Percentiles rank a stretch among this genome's conserved stretches.
Conservation (phyloP, 2,888 invertebrate species). For the Lasioglossum leucozonium region DNA sequence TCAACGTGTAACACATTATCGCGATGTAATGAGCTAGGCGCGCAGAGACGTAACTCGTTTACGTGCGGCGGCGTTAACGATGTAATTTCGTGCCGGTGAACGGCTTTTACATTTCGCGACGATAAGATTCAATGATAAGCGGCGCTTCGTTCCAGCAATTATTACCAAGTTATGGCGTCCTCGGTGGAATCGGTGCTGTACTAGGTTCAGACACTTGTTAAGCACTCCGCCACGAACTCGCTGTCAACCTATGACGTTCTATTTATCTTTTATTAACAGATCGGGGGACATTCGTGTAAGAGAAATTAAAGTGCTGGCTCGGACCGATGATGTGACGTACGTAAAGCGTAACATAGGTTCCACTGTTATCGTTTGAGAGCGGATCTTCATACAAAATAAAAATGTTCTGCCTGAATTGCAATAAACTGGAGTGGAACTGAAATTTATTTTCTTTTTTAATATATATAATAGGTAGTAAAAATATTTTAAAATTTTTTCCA, state of each 20-base stretch:
- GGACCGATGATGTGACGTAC: not conserved
- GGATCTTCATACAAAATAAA: no score
- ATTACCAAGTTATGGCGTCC: not conserved
- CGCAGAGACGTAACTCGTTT: not conserved
- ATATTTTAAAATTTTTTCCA: no score
- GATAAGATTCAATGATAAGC: not conserved
- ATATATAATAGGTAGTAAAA: no score
- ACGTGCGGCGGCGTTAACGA: conserved; percentile 9
- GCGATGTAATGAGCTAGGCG: conserved; percentile 1
- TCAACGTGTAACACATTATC: conserved; percentile 19
- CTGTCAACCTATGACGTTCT: not conserved
- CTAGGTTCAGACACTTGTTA: not conserved
- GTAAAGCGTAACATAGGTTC: not conserved
- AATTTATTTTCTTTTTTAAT: no score
- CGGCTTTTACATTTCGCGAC: not conserved
- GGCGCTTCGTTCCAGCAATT: not conserved
- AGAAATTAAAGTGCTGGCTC: not conserved
- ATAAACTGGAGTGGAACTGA: no score
- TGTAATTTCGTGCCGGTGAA: not conserved
- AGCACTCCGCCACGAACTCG: not conserved
- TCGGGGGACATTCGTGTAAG: not conserved
- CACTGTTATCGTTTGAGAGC: no score
- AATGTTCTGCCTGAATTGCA: no score
- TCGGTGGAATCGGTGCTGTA: not conserved
- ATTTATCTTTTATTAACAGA: not conserved